Evolutionary conservation across 2,797 vertebrate species (phyloP), one percentile per base, ranked within the genome.

Genomic region (Poliocrania exsul): DNA sequence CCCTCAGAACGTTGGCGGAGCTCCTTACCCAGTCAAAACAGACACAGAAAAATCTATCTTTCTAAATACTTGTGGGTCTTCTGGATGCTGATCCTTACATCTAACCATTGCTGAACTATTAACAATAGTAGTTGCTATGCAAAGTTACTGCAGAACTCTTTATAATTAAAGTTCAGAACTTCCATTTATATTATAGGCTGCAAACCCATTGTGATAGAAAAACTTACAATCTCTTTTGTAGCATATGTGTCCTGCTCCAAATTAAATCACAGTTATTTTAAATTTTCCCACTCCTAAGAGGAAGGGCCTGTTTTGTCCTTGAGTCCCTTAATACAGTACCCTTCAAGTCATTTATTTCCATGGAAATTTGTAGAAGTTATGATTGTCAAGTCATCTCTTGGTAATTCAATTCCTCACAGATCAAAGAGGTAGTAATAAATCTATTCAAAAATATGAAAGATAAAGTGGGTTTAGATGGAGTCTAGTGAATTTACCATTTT

Each of bases 321-420:
- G 11, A 69, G 19, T 46, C 11, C 46, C 26, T 93, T 92, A 90
- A 73, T 29, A 5, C 35, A 96, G 38, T 47, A 86, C 10, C 10
- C 46, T 81, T 81, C 15, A 62, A 92, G 56, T 35, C 4, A 86
- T 81, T 88, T 90, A 90, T 72, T 80, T 88, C 53, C 51, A 69
- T 51, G 53, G 81, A 93, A 89, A 91, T 49, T 15, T 90, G 49
- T 40, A 81, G 58, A 89, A 90, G 42, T 84, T 94, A 73, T 89
- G 78, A 81, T 56, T 73, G 49, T 81, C 5, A 9, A 90, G 69
- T n/a, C 53, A 47, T 15, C 18, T 95, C 81, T 90, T 69, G 19
- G 53, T 85, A 94, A 95, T 94, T 84, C 91, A 91, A 65, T 44
- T 91, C 67, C 37, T 92, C 31, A 77, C 23, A 94, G 81, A 74